A percentile compares a stretch with the other conserved stretches of the same genome.
Evolutionary conservation across 2,888 invertebrate genomes (phyloP).

Genomic region (Morpho helenor): DNA sequence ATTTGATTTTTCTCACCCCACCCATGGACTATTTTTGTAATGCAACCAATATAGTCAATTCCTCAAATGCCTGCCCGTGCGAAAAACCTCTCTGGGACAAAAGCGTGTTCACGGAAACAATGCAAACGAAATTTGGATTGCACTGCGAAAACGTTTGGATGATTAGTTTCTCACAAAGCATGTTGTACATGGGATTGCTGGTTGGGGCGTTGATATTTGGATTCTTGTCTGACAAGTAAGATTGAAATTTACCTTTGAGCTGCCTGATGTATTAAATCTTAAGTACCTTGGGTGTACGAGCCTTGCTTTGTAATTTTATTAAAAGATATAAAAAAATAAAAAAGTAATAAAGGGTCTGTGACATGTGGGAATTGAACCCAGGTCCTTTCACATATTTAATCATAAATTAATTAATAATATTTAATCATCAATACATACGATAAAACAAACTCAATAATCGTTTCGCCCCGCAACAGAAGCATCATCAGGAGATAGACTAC

Average conservation of each 20-base stretch:
- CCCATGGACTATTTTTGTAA: constrained; percentile 49
- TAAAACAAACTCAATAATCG: no score
- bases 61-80: constrained; percentile 47
- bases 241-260: neutral
- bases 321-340: no score
- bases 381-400: no score
- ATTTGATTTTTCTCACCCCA: constrained; percentile 53
- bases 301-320: no score
- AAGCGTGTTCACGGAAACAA: constrained; percentile 48
- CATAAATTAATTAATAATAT: no score
- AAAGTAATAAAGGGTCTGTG: no score
- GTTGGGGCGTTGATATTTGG: constrained; percentile 52
- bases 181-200: constrained; percentile 50
- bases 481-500: no score
- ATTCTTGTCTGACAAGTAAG: constrained; percentile 54
- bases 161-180: constrained; percentile 52
- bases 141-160: constrained; percentile 49
- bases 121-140: constrained; percentile 51
- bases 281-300: no score
- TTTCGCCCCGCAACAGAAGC: no score
- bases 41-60: constrained; percentile 12
- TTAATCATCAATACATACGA: no score
- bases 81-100: constrained; percentile 45
- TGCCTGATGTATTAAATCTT: no score
- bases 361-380: no score